Evolutionary conservation across 2,113 vertebrate genomes (phyloP), one percentile per base, ranked within the genome.

Genomic region (Pelobates fuscus): DNA sequence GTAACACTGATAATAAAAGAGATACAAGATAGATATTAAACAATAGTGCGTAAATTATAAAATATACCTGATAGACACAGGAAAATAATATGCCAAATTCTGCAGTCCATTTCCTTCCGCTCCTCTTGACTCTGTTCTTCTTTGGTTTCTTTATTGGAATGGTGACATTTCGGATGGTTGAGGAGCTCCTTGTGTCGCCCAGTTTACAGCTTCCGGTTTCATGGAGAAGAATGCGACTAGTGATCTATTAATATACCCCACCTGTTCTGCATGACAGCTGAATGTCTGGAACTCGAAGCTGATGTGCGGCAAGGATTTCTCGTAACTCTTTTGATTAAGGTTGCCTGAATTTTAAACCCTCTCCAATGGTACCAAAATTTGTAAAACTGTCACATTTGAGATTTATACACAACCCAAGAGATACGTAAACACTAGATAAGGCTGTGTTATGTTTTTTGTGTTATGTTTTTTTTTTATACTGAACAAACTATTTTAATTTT

Each of bases 241-340:
- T 46, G 72, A 30, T 54, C 49, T 77, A 68, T 68, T 68, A 58
- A 60, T 60, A 54, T 55, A 25, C 65, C 61, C 64, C 73, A 77
- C 73, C 73, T 77, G 73, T 68, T 77, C 65, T 25, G 55, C 1
- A n/a, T 20, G 73, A 68, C 73, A 77, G 73, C 73, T 77, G 73
- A 77, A 54, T 27, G 37, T 62, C 41, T 49, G 58, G n/a, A 59
- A 57, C 69, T 61, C 14, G 14, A 6, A 49, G 32, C 27, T 21
- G 27, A 44, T 17, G 61, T 62, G n/a, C 14, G 29, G 26, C 58
- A 61, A 24, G 60, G 57, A 21, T 43, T 46, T 71, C 41, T 61
- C 57, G n/a, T 10, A 46, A 15, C 60, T 21, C 37, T 17, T 30
- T 17, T 21, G 20, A 3, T 41, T 41, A 29, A 25, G 41, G 24